Conservation (phyloP, 2,113 vertebrate genomes). For the Cynoglossus semilaevis region DNA sequence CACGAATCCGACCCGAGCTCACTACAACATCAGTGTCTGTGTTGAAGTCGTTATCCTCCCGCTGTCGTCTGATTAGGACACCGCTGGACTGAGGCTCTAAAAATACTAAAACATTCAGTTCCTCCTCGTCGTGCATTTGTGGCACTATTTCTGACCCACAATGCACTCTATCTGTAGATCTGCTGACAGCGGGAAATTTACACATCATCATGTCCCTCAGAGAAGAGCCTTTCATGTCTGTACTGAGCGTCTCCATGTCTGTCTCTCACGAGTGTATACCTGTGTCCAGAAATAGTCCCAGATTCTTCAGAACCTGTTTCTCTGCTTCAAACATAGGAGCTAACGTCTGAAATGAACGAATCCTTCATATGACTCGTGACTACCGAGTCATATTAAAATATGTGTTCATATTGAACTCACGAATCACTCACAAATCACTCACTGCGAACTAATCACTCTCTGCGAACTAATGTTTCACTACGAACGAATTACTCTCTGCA, state of each 20-base stretch:
- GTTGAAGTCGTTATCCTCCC: slow-evolving; percentile 16
- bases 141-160: slow-evolving; percentile 61
- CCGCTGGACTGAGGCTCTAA: slow-evolving; percentile 30
- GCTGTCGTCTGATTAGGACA: slow-evolving; percentile 34
- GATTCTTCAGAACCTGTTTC: slow-evolving; percentile 61
- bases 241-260: not conserved
- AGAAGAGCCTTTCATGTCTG: slow-evolving; percentile 30
- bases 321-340: slow-evolving; percentile 4
- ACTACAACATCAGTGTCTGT: not conserved
- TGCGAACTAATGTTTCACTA: too few relatives aligned
- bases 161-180: slow-evolving; percentile 46
- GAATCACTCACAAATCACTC: too few relatives aligned
- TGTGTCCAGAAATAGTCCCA: slow-evolving; percentile 26
- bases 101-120: slow-evolving; percentile 43
- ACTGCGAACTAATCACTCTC: too few relatives aligned
- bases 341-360: too few relatives aligned
- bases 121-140: slow-evolving; percentile 17
- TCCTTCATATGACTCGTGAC: too few relatives aligned
- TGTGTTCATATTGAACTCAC: too few relatives aligned
- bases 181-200: slow-evolving; percentile 73
- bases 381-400: not conserved
- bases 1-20: too few relatives aligned
- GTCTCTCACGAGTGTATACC: slow-evolving; percentile 22
- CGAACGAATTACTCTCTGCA: too few relatives aligned
- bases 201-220: slow-evolving; percentile 47